Evolutionary conservation across 2,888 invertebrate species (phyloP), one percentile per base, ranked within the genome.

Genomic region (Herminia tarsipennalis): DNA sequence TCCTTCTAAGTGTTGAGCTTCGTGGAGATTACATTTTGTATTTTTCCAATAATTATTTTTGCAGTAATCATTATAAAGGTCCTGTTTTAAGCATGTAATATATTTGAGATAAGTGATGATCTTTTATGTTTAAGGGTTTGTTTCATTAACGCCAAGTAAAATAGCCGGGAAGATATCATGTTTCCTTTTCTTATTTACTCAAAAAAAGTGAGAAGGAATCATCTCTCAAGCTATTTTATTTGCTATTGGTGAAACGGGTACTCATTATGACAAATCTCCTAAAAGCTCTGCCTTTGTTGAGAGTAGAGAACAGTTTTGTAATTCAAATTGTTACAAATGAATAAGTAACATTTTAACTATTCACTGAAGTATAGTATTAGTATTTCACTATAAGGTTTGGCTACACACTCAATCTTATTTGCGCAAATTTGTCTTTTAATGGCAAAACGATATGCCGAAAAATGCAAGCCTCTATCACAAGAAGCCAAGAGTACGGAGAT

Each of bases 211-310:
- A 13, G 9, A 18, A 32, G 13, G 20, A 28, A 24, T 14, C 14
- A 33, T 40, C 20, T 5, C 25, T 16, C 17, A 25, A 21, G 24
- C 14, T 28, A 6, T 12, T 27, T 24, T 9, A 4, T 28, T 16
- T 34, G 27, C 21, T 16, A 27, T 20, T 27, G 27, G 33, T 28
- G 33, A 28, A 28, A 28, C 21, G 13, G 8, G 16, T 37, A 25
- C 33, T 50, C 56, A 38, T 49, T 17, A 34, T 41, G 38, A 34
- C 40, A 54, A 50, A 64, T 75, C 70, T 78, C 66, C 69, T 43
- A 60, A 69, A 68, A 72, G 73, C 70, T 74, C 66, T 63, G 65
- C 56, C 54, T 72, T 76, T 77, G 75, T 76, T 78, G 75, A 73
- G 70, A 74, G 77, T 78, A 74, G 57, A 73, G 70, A 70, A 73